Percentiles rank a stretch among this genome's conserved stretches.
Conservation (phyloP, 2,888 invertebrate species). For the Mesochorus sp. region DNA sequence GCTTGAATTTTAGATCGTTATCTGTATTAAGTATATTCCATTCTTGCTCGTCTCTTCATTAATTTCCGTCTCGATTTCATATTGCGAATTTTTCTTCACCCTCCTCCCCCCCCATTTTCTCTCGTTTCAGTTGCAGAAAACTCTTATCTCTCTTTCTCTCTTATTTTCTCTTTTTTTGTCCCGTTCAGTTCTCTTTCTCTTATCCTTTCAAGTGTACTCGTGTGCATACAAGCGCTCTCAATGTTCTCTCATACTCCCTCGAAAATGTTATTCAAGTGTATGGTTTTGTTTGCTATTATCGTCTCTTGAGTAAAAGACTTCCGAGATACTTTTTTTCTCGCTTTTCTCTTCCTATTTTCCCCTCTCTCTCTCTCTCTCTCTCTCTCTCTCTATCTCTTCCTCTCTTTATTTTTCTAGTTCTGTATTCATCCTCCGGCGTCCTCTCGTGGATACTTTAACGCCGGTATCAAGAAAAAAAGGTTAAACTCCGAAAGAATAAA, state of each 20-base stretch:
- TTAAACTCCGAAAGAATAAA: slow-evolving; percentile 2
- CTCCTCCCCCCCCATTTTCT: no score
- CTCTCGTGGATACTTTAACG: slow-evolving; percentile 29
- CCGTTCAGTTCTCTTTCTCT: slow-evolving; percentile 40
- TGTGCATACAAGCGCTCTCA: slow-evolving; percentile 48
- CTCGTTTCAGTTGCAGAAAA: no score
- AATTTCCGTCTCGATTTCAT: no score
- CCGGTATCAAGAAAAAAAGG: slow-evolving; percentile 16
- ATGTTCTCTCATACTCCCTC: slow-evolving; percentile 15
- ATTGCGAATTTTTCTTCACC: no score
- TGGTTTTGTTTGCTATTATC: slow-evolving; percentile 46
- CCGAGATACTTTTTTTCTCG: slow-evolving; percentile 15
- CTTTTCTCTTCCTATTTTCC: not conserved
- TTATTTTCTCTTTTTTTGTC: not conserved
- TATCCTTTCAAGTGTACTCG: not conserved
- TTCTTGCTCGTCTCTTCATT: no score
- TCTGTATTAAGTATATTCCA: no score
- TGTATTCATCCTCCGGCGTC: not conserved
- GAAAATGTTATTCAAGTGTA: slow-evolving; percentile 39
- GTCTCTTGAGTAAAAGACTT: slow-evolving; percentile 39
- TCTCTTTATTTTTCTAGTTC: not conserved
- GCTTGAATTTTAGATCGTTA: no score
- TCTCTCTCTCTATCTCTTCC: not conserved
- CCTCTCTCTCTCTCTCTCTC: not conserved
- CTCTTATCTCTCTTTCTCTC: not conserved